Evolutionary conservation across 1,140 invertebrate genomes (phyloP).

Genomic region (Euborellia annulipes): DNA sequence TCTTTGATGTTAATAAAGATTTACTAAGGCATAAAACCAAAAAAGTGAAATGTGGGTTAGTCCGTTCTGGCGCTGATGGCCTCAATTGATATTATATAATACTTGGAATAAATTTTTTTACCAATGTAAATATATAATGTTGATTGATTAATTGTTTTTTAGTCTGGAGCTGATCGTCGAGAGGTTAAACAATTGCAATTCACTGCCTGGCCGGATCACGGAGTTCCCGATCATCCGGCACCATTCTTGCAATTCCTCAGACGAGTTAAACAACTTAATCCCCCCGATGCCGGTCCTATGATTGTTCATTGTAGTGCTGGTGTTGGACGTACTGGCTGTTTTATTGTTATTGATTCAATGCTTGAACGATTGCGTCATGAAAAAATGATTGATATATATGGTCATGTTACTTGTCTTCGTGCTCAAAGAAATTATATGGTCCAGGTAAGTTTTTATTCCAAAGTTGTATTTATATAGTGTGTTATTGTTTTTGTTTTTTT

Average conservation of each 20-base stretch:
- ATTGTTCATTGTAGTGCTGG: slow-evolving; percentile 91
- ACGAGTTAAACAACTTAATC: slow-evolving; percentile 78
- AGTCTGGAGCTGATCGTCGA: slow-evolving; percentile 43
- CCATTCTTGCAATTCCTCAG: slow-evolving; percentile 95
- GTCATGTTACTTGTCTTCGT: slow-evolving; percentile 91
- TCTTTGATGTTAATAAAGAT: too few relatives aligned
- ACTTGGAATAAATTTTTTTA: too few relatives aligned
- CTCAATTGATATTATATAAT: too few relatives aligned
- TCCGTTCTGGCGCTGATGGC: too few relatives aligned
- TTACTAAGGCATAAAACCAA: too few relatives aligned
- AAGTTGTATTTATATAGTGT: too few relatives aligned
- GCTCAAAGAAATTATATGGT: slow-evolving; percentile 95
- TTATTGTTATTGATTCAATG: slow-evolving; percentile 97
- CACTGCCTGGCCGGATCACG: slow-evolving; percentile 99
- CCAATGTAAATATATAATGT: too few relatives aligned
- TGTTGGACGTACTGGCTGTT: slow-evolving; percentile 94
- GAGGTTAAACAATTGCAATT: slow-evolving; percentile 98
- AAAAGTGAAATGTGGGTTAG: too few relatives aligned
- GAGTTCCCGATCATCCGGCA: slow-evolving; percentile 94
- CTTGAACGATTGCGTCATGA: slow-evolving; percentile 86
- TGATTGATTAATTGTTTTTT: too few relatives aligned
- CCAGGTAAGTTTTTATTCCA: slow-evolving; percentile 20
- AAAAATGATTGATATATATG: slow-evolving; percentile 96
- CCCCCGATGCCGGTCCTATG: slow-evolving; percentile 77
- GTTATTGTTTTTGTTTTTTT: too few relatives aligned